These are phyloP conservation scores for Diachrysia chrysitis DNA, from an alignment of 2,888 invertebrate genomes.

Conservation along the genomic window DNA sequence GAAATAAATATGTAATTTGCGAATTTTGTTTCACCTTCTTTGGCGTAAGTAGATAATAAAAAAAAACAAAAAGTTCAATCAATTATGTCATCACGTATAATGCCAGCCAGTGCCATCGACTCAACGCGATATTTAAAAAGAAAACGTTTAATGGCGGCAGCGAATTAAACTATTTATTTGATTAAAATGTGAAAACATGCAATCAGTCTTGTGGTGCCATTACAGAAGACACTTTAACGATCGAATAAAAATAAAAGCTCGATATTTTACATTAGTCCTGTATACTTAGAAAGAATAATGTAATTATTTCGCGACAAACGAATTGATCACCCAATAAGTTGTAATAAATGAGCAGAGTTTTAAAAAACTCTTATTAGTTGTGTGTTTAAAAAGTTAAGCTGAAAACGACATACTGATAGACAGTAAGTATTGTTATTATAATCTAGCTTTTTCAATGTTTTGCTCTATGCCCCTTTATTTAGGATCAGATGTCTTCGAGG, in stretches of 20 bases:
- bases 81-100: conserved; percentile 10
- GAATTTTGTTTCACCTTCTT: too few species aligned
- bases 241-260: conserved; percentile 43
- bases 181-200: conserved; percentile 45
- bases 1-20: too few species aligned
- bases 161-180: conserved; percentile 47
- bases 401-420: neutral
- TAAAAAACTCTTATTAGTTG: conserved; percentile 16
- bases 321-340: conserved; percentile 65
- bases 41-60: too few species aligned
- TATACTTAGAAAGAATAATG: conserved; percentile 61
- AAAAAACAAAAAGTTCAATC: neutral
- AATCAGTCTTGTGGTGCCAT: conserved; percentile 39
- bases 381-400: neutral
- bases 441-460: neutral
- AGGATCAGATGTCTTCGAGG: too few species aligned
- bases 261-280: conserved; percentile 45
- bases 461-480: neutral
- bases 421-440: neutral
- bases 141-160: conserved; percentile 16
- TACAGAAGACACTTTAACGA: conserved; percentile 52
- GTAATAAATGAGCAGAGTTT: conserved; percentile 47
- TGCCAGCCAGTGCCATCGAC: conserved; percentile 14
- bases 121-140: conserved; percentile 20
- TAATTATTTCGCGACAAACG: conserved; percentile 62